Percentiles rank a stretch among this genome's conserved stretches.
These are phyloP conservation scores for Smittia aterrima DNA, from an alignment of 2,888 invertebrate species.

Conservation along the genomic window DNA sequence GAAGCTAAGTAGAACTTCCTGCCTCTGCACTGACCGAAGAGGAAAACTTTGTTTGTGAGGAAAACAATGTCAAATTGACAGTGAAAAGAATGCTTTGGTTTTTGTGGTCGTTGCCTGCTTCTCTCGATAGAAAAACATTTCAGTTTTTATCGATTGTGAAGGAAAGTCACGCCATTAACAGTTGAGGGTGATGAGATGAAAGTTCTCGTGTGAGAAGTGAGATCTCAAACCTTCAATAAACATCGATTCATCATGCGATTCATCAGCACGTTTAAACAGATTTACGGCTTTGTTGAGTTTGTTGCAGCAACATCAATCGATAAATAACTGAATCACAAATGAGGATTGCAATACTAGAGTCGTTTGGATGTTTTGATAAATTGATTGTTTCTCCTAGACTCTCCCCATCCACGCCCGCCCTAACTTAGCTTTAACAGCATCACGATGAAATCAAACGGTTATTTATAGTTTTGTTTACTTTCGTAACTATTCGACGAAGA, in stretches of 20 bases:
- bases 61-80: too few species aligned
- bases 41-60: too few species aligned
- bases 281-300: not conserved
- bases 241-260: not conserved
- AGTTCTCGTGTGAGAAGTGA: not conserved
- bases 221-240: not conserved
- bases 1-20: too few species aligned
- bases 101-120: too few species aligned
- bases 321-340: not conserved
- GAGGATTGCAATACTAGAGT: not conserved
- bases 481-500: not conserved
- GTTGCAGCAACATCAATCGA: slow-evolving; percentile 7
- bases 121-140: too few species aligned
- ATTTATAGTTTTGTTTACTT: slow-evolving; percentile 27
- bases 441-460: not conserved
- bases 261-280: not conserved
- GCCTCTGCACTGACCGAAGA: too few species aligned
- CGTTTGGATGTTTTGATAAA: not conserved
- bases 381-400: not conserved
- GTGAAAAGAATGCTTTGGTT: too few species aligned
- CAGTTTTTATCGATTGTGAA: too few species aligned
- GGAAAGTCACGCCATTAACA: too few species aligned
- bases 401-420: not conserved
- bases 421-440: not conserved
- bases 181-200: not conserved